Base-by-base conservation (phyloP, 2,113 vertebrate genomes). In the Dromas ardeola region DNA sequence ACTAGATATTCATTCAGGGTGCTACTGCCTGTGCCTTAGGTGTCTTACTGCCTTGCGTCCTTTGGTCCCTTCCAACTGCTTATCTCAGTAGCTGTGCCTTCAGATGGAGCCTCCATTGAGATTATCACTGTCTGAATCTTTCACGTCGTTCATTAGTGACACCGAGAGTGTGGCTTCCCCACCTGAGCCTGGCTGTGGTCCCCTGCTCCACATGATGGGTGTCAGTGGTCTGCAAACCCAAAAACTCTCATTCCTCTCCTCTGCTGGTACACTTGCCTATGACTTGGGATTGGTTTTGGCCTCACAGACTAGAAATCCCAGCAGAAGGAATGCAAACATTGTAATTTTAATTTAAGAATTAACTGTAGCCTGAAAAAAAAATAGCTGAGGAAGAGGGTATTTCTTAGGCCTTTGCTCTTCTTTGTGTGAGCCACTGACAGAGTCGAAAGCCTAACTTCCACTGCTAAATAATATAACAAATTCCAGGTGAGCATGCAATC, bases 151-250 rank as follows among this genome's bases (percentile, higher is more conserved):
- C 36, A 15, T 21, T 32, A 23, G 10, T 32, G 56, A 16, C 42
- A 32, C 5, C 22, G 30, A 36, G 5, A 0, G 0, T 16, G 38
- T 5, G 38, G 6, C 45, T 58, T 88, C 18, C 11, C 18, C 36
- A 43, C 5, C 11, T 3, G 1, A 1, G 3, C 21, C 63, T 62
- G 34, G 18, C 36, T 49, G 7, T 5, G 16, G 4, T 61, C 29
- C 36, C n/a, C 45, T 71, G 5, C 43, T 70, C 58, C 6, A 0
- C 25, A 36, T 1, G 0, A 22, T 2, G 11, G 20, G 23, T 43
- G 10, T 25, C 2, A 2, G 3, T 6, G 3, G 3, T 59, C 65
- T 84, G 21, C 27, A 63, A 71, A 47, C 19, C 8, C 21, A 36
- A 32, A 10, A 65, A 10, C 14, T 14, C 9, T 42, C 11, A 27